Conservation (phyloP, 2,797 vertebrate genomes). For the Xyrichtys novacula region DNA sequence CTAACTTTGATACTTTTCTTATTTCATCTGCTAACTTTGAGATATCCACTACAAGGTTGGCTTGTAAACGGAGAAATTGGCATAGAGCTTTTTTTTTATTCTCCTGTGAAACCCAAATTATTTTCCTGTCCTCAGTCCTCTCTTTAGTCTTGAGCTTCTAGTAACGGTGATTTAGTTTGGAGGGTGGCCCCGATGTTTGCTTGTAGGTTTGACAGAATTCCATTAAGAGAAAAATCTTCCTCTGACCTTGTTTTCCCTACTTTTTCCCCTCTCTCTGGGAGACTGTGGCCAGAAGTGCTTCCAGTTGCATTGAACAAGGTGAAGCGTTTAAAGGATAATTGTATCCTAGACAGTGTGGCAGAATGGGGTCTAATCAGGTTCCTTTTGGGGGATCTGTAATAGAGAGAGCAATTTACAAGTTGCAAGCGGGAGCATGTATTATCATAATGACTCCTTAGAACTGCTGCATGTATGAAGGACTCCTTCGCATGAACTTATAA, state of each 20-base stretch:
- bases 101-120: background rate
- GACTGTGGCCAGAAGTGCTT: background rate
- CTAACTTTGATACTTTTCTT: background rate
- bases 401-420: constrained; percentile 18
- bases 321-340: constrained; percentile 8
- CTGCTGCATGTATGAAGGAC: constrained; percentile 1
- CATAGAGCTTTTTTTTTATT: background rate
- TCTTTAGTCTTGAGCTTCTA: background rate
- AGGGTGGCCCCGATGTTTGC: background rate
- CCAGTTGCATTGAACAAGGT: background rate
- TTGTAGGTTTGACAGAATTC: background rate
- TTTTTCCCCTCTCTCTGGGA: background rate
- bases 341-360: constrained; percentile 5
- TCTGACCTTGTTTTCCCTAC: constrained; percentile 5
- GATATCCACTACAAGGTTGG: background rate
- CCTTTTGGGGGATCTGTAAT: constrained; percentile 10
- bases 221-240: background rate
- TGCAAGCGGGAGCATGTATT: background rate
- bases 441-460: constrained; percentile 4
- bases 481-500: background rate
- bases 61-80: background rate
- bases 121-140: background rate
- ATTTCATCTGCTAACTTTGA: background rate
- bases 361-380: constrained; percentile 10
- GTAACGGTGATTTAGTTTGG: background rate